Evolutionary conservation across 2,888 invertebrate species (phyloP), one percentile per base, ranked within the genome.

Genomic region (Chydorus sphaericus): DNA sequence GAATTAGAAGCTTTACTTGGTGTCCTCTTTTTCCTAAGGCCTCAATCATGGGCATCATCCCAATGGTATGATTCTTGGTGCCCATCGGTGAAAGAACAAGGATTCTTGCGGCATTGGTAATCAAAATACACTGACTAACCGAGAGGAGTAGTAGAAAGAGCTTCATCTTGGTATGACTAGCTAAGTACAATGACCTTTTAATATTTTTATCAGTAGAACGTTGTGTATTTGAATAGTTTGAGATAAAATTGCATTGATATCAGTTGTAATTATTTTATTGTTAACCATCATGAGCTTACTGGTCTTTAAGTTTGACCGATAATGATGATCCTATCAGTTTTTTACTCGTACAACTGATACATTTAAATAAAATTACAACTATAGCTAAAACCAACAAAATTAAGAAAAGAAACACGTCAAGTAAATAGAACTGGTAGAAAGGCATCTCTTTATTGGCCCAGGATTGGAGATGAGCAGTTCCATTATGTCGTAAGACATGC

Each of bases 401-500:
- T 11, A 6, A 20, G 10, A 44, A 16, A 26, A 44, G 26, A 26
- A 44, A 31, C 3, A 52, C 37, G 18, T 52, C 37, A 10, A 52
- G 1, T 2, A 52, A 18, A 23, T 31, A 52, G 23, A 33, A 18
- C 36, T 52, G 29, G 14, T 52, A 52, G 5, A 31, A 52, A 14
- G 36, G 26, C 36, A 52, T 33, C 6, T 52, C 26, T 10, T 44
- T 44, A 11, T 23, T 36, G 11, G 36, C 23, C 5, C 36, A 36
- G 2, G 36, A 36, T 37, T 36, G 31, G 11, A 52, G 23, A 29
- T 52, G 52, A 10, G 30, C 33, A 36, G 18, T 36, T 36, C 51
- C 51, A n/a, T 33, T 18, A 36, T 52, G 52, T 20, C 31, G 10
- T 18, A 52, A 26, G 36, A 52, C 37, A 52, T 52, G 36, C 18